These are phyloP conservation scores for Leptestheria dahalacensis DNA, from an alignment of 1,140 invertebrate species.

Conservation along the genomic window DNA sequence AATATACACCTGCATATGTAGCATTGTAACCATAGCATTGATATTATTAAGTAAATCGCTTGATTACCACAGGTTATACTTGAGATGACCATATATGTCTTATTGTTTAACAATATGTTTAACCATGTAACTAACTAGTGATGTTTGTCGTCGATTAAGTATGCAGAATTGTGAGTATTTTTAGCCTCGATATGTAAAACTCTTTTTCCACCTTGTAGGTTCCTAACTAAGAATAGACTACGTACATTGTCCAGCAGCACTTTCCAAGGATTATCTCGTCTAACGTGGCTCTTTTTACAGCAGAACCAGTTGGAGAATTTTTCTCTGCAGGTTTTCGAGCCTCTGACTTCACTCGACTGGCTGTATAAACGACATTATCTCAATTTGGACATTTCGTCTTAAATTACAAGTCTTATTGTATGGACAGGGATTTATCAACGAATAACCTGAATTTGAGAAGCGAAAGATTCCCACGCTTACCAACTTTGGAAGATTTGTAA, in stretches of 20 bases:
- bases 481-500: conserved; percentile 3
- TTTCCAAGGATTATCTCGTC: not conserved
- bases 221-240: not conserved
- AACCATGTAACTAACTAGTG: too few species aligned
- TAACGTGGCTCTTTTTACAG: not conserved
- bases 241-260: not conserved
- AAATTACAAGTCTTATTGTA: not conserved
- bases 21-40: not conserved
- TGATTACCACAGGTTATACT: too few species aligned
- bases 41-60: not conserved
- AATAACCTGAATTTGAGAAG: not conserved
- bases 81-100: too few species aligned
- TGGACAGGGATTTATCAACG: conserved; percentile 2
- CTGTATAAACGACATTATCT: conserved; percentile 14
- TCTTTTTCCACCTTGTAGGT: not conserved
- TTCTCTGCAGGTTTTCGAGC: conserved; percentile 3
- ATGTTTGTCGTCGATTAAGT: too few species aligned
- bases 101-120: too few species aligned
- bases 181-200: too few species aligned
- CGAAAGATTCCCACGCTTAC: conserved; percentile 1
- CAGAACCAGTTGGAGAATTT: not conserved
- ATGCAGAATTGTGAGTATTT: too few species aligned
- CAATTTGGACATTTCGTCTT: not conserved
- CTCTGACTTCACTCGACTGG: conserved; percentile 14
- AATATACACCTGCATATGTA: not conserved